A percentile compares a stretch with the other conserved stretches of the same genome.
Conservation (phyloP, 2,888 invertebrate species). For the Laspeyria flexula region DNA sequence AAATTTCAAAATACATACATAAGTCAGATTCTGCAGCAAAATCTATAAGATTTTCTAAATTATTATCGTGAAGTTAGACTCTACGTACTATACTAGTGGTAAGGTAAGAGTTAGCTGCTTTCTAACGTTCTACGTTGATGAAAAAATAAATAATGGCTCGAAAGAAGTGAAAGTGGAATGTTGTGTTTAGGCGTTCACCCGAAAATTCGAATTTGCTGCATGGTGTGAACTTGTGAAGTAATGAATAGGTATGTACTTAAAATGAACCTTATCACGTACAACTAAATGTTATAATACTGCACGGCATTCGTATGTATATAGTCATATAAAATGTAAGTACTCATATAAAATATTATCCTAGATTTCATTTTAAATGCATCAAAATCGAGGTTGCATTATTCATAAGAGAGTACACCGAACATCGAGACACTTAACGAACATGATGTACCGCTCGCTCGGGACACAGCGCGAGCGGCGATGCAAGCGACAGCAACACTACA, state of each 20-base stretch:
- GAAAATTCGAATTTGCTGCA: slow-evolving; percentile 57
- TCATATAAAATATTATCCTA: slow-evolving; percentile 80
- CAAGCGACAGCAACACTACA: slow-evolving; percentile 80
- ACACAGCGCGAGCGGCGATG: slow-evolving; percentile 52
- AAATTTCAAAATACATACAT: slow-evolving; percentile 76
- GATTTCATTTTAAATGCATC: slow-evolving; percentile 76
- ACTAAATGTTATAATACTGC: slow-evolving; percentile 74
- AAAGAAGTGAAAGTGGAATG: slow-evolving; percentile 64
- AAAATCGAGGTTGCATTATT: slow-evolving; percentile 80
- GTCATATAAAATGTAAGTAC: slow-evolving; percentile 76
- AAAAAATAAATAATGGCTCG: slow-evolving; percentile 61
- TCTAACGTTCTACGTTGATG: slow-evolving; percentile 71
- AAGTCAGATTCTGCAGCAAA: slow-evolving; percentile 69
- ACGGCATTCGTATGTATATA: slow-evolving; percentile 73
- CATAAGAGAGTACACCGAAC: slow-evolving; percentile 78
- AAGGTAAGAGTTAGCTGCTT: slow-evolving; percentile 60
- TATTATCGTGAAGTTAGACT: slow-evolving; percentile 60
- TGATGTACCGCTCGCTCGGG: slow-evolving; percentile 52
- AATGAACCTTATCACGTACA: slow-evolving; percentile 59
- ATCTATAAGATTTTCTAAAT: slow-evolving; percentile 46
- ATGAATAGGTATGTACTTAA: slow-evolving; percentile 44
- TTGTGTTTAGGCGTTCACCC: slow-evolving; percentile 52
- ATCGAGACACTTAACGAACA: slow-evolving; percentile 63
- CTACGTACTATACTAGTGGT: slow-evolving; percentile 74
- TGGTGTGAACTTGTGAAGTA: slow-evolving; percentile 52